These are phyloP conservation scores for Tenthredo amoena DNA, from an alignment of 2,888 invertebrate genomes.

Conservation along the genomic window DNA sequence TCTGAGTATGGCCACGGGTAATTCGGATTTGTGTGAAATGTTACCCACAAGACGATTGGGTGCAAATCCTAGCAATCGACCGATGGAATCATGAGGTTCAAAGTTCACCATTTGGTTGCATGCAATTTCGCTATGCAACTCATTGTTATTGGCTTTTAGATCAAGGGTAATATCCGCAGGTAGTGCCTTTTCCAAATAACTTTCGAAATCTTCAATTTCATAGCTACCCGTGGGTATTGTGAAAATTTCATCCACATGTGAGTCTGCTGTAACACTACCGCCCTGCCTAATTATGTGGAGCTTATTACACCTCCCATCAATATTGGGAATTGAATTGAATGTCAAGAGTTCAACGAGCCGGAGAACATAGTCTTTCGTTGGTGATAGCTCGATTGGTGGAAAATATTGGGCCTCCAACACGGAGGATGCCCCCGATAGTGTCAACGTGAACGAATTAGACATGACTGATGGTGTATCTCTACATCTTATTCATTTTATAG, in stretches of 20 bases:
- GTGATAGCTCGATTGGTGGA: slow-evolving; percentile 64
- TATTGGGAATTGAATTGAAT: slow-evolving; percentile 70
- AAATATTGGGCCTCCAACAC: slow-evolving; percentile 62
- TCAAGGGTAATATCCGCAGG: slow-evolving; percentile 36
- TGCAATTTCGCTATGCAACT: slow-evolving; percentile 62
- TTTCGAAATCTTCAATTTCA: slow-evolving; percentile 68
- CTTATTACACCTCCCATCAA: slow-evolving; percentile 59
- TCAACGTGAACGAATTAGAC: slow-evolving; percentile 64
- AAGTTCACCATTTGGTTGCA: slow-evolving; percentile 57
- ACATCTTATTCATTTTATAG: slow-evolving; percentile 55
- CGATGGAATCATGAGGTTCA: slow-evolving; percentile 56
- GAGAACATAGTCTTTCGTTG: slow-evolving; percentile 62
- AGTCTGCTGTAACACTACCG: slow-evolving; percentile 62
- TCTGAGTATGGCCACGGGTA: no score
- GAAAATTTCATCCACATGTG: slow-evolving; percentile 56
- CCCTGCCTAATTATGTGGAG: slow-evolving; percentile 20
- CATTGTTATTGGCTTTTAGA: slow-evolving; percentile 63
- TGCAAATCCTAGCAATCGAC: slow-evolving; percentile 64
- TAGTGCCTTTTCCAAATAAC: slow-evolving; percentile 57
- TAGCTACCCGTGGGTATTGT: slow-evolving; percentile 68
- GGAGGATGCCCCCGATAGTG: slow-evolving; percentile 62
- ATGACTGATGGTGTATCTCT: slow-evolving; percentile 56
- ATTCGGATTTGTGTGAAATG: no score
- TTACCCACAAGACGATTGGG: neutral
- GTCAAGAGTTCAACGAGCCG: slow-evolving; percentile 68